Evolutionary conservation across 2,113 vertebrate species (phyloP).

Genomic region (Uropsilus gracilis): DNA sequence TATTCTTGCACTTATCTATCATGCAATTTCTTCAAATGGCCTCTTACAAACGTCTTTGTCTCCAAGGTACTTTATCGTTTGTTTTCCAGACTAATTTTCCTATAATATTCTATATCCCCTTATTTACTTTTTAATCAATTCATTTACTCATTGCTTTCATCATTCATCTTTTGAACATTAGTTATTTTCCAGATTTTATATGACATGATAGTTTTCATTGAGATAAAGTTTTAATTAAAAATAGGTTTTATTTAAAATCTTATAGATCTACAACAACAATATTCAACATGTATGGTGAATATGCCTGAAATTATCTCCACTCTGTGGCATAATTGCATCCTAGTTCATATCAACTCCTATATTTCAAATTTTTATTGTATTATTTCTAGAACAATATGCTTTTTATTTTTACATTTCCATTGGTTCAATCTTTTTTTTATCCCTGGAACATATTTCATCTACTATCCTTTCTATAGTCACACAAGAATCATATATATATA

Average conservation of each 20-base stretch:
- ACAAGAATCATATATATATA: background rate
- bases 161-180: background rate
- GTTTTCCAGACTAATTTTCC: background rate
- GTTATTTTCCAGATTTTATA: background rate
- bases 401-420: background rate
- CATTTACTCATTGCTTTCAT: background rate
- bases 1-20: background rate
- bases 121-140: background rate
- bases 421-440: background rate
- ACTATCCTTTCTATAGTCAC: background rate
- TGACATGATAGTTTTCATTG: background rate
- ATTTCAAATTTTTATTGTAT: background rate
- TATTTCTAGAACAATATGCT: background rate
- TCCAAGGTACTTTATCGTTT: background rate
- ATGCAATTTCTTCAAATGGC: background rate
- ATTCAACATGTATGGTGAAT: background rate
- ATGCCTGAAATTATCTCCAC: background rate
- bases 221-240: background rate
- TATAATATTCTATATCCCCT: background rate
- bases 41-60: background rate
- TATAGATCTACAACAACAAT: background rate
- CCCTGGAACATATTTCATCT: background rate
- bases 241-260: constrained; percentile 3
- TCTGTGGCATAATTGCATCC: background rate
- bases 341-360: background rate